A percentile compares a stretch with the other conserved stretches of the same genome.
phyloP scores from a whole-genome alignment of 1,140 invertebrate genomes.

The Danaus plexippus region DNA sequence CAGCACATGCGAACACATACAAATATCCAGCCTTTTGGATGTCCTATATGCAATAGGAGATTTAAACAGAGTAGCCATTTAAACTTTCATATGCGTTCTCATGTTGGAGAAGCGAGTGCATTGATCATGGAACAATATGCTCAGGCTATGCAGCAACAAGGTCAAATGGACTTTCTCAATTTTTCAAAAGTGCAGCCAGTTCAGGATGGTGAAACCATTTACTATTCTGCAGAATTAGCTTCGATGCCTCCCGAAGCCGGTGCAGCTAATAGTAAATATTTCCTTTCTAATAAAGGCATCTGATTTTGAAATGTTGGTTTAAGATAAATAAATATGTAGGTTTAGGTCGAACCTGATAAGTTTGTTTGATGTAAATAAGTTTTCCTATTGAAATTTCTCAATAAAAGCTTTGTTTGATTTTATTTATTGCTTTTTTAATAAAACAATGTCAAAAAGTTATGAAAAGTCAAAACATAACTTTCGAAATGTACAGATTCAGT shows the following conservation, averaged over 20 bases:
- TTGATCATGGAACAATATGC: slow-evolving; percentile 31
- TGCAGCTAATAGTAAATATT: no score
- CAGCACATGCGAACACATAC: slow-evolving; percentile 69
- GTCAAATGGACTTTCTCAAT: slow-evolving; percentile 42
- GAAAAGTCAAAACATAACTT: no score
- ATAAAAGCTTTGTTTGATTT: no score
- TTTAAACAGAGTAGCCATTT: slow-evolving; percentile 68
- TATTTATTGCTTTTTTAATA: no score
- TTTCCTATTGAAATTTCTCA: no score
- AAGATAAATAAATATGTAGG: no score
- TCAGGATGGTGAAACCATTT: slow-evolving; percentile 51
- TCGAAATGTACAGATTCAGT: no score
- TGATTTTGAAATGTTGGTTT: no score
- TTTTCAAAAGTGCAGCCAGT: slow-evolving; percentile 48
- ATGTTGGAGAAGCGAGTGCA: slow-evolving; percentile 31
- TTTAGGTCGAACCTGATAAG: no score
- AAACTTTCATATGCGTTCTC: slow-evolving; percentile 66
- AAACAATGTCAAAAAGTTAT: no score
- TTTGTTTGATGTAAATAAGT: no score
- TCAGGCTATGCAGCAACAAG: slow-evolving; percentile 23
- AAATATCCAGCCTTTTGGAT: slow-evolving; percentile 84
- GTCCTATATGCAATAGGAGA: slow-evolving; percentile 73
- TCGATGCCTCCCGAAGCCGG: slow-evolving; percentile 6
- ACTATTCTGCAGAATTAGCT: slow-evolving; percentile 48
- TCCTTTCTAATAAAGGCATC: no score